Conservation (phyloP, 2,888 invertebrate species). For the Leptinotarsa tumamoca region DNA sequence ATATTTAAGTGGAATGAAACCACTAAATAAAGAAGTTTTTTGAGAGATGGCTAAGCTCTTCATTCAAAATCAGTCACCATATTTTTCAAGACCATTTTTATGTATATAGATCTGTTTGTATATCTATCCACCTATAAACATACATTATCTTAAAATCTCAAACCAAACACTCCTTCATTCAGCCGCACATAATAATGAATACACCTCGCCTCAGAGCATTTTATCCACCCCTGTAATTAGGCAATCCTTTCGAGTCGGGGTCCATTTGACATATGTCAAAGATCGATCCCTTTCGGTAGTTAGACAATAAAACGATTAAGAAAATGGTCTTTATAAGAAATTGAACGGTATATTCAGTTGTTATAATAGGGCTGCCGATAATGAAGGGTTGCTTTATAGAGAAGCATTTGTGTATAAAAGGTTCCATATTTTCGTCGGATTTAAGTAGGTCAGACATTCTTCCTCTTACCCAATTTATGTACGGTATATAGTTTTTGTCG, state of each 20-base stretch:
- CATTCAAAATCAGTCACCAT: too few species aligned
- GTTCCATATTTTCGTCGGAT: slow-evolving; percentile 28
- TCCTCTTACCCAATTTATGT: slow-evolving; percentile 19
- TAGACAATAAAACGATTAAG: slow-evolving; percentile 25
- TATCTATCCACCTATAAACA: neutral
- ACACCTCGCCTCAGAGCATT: slow-evolving; percentile 2
- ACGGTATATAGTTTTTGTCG: slow-evolving; percentile 34
- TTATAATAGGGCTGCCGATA: slow-evolving; percentile 25
- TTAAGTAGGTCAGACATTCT: slow-evolving; percentile 27
- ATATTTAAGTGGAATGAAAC: too few species aligned
- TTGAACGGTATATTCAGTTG: slow-evolving; percentile 28
- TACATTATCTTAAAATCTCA: neutral
- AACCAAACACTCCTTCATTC: slow-evolving; percentile 6
- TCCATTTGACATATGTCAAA: slow-evolving; percentile 28
- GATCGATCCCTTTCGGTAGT: slow-evolving; percentile 24
- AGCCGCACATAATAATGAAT: neutral
- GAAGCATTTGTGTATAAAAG: slow-evolving; percentile 24
- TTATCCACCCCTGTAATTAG: slow-evolving; percentile 13
- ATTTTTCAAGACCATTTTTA: too few species aligned
- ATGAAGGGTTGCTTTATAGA: slow-evolving; percentile 27
- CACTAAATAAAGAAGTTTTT: too few species aligned
- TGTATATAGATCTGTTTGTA: too few species aligned
- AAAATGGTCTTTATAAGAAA: slow-evolving; percentile 27
- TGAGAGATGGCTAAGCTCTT: too few species aligned
- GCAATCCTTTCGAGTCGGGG: slow-evolving; percentile 15